These are phyloP conservation scores for Montipora efflorescens DNA, from an alignment of 64 coral and sea anemone species.

Conservation along the genomic window DNA sequence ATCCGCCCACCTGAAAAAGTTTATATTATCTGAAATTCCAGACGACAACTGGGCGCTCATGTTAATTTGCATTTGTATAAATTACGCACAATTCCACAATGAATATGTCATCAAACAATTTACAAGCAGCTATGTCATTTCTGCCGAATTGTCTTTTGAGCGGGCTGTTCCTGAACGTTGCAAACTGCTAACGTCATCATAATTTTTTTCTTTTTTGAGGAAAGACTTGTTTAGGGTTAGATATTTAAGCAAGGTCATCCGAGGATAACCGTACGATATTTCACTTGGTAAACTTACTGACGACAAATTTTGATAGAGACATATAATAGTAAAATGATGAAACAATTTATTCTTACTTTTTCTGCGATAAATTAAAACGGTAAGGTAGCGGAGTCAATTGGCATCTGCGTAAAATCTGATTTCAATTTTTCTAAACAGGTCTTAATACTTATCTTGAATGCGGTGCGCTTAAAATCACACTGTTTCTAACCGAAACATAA, in stretches of 20 bases:
- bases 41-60: neutral
- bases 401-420: constrained; percentile 9
- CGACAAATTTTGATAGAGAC: neutral
- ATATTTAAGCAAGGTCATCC: neutral
- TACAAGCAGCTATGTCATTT: neutral
- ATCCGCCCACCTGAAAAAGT: neutral
- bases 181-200: neutral
- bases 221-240: constrained; percentile 17
- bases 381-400: neutral
- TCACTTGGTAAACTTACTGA: neutral
- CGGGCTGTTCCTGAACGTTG: neutral
- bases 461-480: neutral
- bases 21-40: constrained; percentile 2
- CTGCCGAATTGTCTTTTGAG: no score
- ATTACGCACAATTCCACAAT: constrained; percentile 14
- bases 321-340: neutral
- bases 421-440: constrained; percentile 4
- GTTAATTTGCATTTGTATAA: constrained; percentile 3
- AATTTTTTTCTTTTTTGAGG: neutral
- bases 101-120: constrained; percentile 14
- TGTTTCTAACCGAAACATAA: neutral
- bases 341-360: constrained; percentile 13
- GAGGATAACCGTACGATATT: neutral
- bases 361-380: constrained; percentile 27
- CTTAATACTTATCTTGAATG: constrained; percentile 29